Evolutionary conservation across 1,140 invertebrate genomes (phyloP), one percentile per base, ranked within the genome.

Genomic region (Batillaria attramentaria): DNA sequence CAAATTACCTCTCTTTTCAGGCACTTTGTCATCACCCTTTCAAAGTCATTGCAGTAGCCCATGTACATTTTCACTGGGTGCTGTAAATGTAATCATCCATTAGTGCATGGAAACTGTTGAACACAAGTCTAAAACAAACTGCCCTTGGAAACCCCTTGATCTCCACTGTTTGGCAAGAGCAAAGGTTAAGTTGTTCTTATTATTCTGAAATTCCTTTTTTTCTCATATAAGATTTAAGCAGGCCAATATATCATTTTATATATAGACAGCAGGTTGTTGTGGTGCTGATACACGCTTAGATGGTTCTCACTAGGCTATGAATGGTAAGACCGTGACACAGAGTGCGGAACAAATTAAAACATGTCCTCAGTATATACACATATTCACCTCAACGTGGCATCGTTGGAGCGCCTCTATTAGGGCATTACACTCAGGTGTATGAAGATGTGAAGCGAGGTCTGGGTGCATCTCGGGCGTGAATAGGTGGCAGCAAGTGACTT

Each of bases 391-490:
- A 8, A 68, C 33, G 60, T 83, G 81, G 35, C 81, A 83, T 18
- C 66, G 42, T 28, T 83, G 60, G 28, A 80, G 62, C 43, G 73
- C 73, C 24, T 76, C 65, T 33, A 83, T 83, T 35, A 83, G 41
- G 33, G 77, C 43, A 42, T 78, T 83, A 39, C 81, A 83, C 43
- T 83, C 76, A 16, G 65, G 60, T 13, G 79, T 75, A 37, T 83
- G 81, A 13, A 83, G 79, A 62, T 83, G 81, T 43, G 31, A 3
- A 3, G 81, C 72, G 1, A 83, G 72, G 57, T 83, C 79, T 20
- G 81, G 81, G 69, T 83, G 81, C 81, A 83, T 83, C 24, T 8
- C 39, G 3, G 50, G 33, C 39, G 35, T 35, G 57, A 41, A 20
- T 66, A n/a, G 37, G 28, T n/a, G n/a, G n/a, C n/a, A n/a, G n/a